Evolutionary conservation across 2,888 invertebrate genomes (phyloP).

Genomic region (Octonoba sinensis): DNA sequence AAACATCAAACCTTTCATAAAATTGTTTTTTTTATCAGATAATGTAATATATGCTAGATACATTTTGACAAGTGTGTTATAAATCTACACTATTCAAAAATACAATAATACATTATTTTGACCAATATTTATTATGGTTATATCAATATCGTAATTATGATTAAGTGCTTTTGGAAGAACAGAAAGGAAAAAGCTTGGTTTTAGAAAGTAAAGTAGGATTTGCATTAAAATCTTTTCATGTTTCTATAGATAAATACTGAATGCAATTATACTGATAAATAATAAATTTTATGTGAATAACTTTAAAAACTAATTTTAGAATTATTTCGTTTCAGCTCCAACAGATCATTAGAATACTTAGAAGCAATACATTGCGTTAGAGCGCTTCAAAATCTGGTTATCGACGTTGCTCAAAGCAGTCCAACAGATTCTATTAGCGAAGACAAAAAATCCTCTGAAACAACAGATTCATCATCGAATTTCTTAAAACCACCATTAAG

Average conservation of each 20-base stretch:
- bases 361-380: neutral
- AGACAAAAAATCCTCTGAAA: neutral
- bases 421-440: neutral
- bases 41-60: no score
- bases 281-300: neutral
- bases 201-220: no score
- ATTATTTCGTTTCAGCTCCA: conserved; percentile 21
- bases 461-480: neutral
- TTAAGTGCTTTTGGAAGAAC: no score
- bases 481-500: neutral
- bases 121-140: no score
- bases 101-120: no score
- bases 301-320: neutral
- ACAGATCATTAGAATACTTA: neutral
- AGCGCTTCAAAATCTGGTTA: conserved; percentile 1
- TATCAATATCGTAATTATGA: no score
- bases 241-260: neutral
- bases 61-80: no score
- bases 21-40: no score
- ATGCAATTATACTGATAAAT: neutral
- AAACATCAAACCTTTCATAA: no score
- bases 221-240: no score
- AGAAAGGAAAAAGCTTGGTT: no score
- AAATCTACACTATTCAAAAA: no score
- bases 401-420: conserved; percentile 4